Evolutionary conservation across 2,113 vertebrate species (phyloP).

Genomic region (Cyanistes caeruleus): DNA sequence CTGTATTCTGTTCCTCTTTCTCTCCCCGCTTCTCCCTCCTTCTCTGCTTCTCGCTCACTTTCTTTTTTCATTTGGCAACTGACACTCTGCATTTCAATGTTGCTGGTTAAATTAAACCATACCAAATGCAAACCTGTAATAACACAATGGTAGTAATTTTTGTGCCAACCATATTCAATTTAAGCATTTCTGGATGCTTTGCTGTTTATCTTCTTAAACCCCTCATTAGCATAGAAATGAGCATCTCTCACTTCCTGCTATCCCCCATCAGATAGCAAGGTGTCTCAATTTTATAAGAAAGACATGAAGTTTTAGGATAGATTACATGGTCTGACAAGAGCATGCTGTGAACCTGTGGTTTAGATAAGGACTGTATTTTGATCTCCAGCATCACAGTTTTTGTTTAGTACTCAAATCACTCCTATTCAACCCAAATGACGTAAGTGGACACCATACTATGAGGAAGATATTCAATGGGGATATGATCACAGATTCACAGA

Average conservation of each 20-base stretch:
- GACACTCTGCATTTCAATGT: background rate
- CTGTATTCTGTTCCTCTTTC: background rate
- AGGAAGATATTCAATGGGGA: background rate
- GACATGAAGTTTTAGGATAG: background rate
- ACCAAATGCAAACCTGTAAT: background rate
- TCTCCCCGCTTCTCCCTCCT: background rate
- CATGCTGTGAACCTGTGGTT: background rate
- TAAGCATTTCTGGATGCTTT: background rate
- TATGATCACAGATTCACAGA: no score
- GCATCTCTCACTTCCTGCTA: background rate
- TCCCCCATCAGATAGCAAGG: background rate
- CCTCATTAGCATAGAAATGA: constrained; percentile 49
- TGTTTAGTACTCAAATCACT: background rate
- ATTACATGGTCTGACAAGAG: constrained; percentile 18
- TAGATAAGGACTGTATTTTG: background rate
- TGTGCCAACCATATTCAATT: background rate
- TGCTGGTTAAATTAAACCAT: background rate
- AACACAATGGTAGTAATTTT: background rate
- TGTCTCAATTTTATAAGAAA: constrained; percentile 9
- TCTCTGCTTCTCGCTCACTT: background rate
- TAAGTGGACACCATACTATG: background rate
- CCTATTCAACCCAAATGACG: background rate
- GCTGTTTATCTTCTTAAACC: background rate
- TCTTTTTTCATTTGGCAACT: background rate
- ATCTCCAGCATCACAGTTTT: background rate